These are phyloP conservation scores for Heterocephalus glaber DNA, from an alignment of 2,113 vertebrate species.

Conservation along the genomic window DNA sequence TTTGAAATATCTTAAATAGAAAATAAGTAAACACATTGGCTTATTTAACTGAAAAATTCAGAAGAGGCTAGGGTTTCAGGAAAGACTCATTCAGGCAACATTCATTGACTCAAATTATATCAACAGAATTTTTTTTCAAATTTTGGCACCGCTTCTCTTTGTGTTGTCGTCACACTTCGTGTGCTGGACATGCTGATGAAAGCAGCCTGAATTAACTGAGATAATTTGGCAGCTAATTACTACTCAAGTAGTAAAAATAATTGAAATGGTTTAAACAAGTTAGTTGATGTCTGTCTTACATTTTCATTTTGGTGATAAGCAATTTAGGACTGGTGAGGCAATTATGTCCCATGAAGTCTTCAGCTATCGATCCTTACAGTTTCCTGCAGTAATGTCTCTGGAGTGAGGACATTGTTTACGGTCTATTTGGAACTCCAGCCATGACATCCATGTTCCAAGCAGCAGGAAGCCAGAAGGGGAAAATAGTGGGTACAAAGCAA, in stretches of 20 bases:
- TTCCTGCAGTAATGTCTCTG: background rate
- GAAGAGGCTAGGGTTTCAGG: background rate
- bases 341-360: background rate
- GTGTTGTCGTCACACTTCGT: background rate
- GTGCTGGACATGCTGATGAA: background rate
- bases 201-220: background rate
- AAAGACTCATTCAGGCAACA: too few species aligned
- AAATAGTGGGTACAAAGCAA: background rate
- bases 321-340: background rate
- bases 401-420: background rate
- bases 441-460: background rate
- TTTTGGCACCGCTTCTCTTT: background rate
- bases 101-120: background rate
- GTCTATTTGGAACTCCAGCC: background rate
- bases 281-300: background rate
- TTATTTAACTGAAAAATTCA: constrained; percentile 44
- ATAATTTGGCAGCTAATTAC: constrained; percentile 10
- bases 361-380: background rate
- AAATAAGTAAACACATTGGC: constrained; percentile 17
- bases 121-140: background rate
- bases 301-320: background rate
- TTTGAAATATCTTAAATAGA: background rate
- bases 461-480: background rate
- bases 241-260: background rate
- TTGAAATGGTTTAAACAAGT: background rate